Evolutionary conservation across 2,113 vertebrate species (phyloP).

Genomic region (Nibea coibor): DNA sequence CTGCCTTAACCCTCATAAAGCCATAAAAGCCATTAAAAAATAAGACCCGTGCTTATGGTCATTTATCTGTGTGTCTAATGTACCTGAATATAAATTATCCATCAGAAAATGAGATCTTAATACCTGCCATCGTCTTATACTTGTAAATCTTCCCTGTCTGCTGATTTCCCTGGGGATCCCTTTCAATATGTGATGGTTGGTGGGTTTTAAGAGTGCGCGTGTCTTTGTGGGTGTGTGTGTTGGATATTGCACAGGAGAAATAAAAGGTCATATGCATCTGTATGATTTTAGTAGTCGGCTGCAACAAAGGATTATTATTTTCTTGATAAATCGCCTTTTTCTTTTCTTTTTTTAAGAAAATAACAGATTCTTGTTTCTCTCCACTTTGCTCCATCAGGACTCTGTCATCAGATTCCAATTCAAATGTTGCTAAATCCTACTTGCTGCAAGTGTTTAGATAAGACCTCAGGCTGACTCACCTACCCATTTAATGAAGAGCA

Average conservation of each 20-base stretch:
- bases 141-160: conserved; percentile 57
- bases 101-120: conserved; percentile 68
- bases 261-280: neutral
- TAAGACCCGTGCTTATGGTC: conserved; percentile 23
- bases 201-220: conserved; percentile 36
- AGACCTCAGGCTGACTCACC: neutral
- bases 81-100: conserved; percentile 64
- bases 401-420: neutral
- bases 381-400: neutral
- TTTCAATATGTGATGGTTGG: conserved; percentile 51
- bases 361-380: neutral
- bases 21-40: too few relatives aligned
- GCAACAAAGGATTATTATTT: neutral
- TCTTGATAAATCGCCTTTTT: neutral
- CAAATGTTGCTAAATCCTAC: neutral
- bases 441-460: neutral
- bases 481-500: neutral
- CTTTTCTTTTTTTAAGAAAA: neutral
- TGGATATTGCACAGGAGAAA: neutral
- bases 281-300: neutral
- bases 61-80: conserved; percentile 70
- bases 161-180: conserved; percentile 69
- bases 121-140: conserved; percentile 65
- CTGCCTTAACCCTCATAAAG: conserved; percentile 21
- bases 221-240: conserved; percentile 15